Percentiles rank a stretch among this genome's conserved stretches.
phyloP scores from a whole-genome alignment of 2,113 vertebrate genomes.

The Noturus placidus region DNA sequence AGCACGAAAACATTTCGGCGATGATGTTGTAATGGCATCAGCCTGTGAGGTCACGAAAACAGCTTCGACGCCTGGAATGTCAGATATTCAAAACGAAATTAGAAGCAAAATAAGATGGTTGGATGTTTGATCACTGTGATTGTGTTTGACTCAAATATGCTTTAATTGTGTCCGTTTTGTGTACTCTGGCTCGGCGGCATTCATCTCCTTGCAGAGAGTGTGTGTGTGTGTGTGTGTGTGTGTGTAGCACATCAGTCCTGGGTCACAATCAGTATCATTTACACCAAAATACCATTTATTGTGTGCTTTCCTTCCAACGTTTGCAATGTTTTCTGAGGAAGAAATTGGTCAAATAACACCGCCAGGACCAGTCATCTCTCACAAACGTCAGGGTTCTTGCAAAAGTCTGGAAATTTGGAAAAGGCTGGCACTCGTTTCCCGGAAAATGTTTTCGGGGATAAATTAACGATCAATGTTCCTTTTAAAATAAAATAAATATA shows the following conservation, averaged over 20 bases:
- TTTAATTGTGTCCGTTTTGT: slow-evolving; percentile 45
- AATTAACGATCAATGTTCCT: too few species aligned
- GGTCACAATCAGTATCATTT: not conserved
- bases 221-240: not conserved
- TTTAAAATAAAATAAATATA: not conserved
- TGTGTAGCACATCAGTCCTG: not conserved
- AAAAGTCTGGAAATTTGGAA: not conserved
- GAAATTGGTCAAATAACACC: not conserved
- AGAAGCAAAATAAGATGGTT: slow-evolving; percentile 30
- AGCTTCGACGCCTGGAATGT: slow-evolving; percentile 41
- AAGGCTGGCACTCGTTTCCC: not conserved
- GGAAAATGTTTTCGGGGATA: not conserved
- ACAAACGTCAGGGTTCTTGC: not conserved
- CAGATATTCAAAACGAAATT: slow-evolving; percentile 44
- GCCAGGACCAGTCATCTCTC: not conserved
- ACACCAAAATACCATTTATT: not conserved
- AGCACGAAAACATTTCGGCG: slow-evolving; percentile 39
- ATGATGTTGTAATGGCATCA: slow-evolving; percentile 40
- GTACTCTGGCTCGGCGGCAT: slow-evolving; percentile 24
- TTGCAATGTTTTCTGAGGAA: not conserved
- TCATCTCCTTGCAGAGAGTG: slow-evolving; percentile 2
- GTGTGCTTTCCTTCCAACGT: not conserved
- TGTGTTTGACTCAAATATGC: slow-evolving; percentile 48
- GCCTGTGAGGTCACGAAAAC: slow-evolving; percentile 39
- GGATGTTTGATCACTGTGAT: slow-evolving; percentile 50